Conservation (phyloP, 2,797 vertebrate genomes). For the Coccyzus lansbergi region DNA sequence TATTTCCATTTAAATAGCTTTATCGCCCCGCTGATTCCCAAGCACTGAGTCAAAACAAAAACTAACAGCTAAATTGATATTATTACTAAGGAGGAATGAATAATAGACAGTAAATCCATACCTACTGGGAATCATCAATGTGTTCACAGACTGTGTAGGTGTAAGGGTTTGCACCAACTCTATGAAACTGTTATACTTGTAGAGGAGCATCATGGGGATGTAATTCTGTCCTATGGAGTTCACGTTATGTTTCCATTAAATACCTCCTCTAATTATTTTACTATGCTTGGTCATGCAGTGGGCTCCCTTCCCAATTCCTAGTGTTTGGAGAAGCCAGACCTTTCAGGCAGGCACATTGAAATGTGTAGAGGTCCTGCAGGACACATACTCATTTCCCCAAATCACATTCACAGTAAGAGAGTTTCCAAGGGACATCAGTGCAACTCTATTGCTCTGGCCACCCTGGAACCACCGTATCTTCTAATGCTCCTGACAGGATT, state of each 20-base stretch:
- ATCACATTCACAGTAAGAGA: fast-evolving
- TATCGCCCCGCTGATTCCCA: slow-evolving; percentile 58
- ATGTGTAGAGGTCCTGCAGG: not conserved
- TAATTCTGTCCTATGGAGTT: not conserved
- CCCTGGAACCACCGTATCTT: not conserved
- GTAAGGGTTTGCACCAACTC: slow-evolving; percentile 19
- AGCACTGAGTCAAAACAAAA: slow-evolving; percentile 64
- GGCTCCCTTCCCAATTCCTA: not conserved
- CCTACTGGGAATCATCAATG: slow-evolving; percentile 37
- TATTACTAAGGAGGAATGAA: slow-evolving; percentile 58
- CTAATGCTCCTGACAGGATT: slow-evolving; percentile 63
- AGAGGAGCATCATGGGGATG: not conserved
- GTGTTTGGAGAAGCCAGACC: not conserved
- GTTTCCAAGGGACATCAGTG: fast-evolving
- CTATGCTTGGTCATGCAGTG: not conserved
- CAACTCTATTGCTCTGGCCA: not conserved
- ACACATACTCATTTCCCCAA: not conserved
- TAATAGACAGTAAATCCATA: slow-evolving; percentile 52
- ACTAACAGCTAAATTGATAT: slow-evolving; percentile 61
- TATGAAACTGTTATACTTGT: not conserved
- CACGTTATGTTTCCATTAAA: not conserved
- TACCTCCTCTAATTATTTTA: not conserved
- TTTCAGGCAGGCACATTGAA: not conserved
- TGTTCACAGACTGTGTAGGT: not conserved
- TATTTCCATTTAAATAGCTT: slow-evolving; percentile 62